A percentile compares a stretch with the other conserved stretches of the same genome.
Conservation (phyloP, 1,140 invertebrate genomes). For the Sycophila sp. region DNA sequence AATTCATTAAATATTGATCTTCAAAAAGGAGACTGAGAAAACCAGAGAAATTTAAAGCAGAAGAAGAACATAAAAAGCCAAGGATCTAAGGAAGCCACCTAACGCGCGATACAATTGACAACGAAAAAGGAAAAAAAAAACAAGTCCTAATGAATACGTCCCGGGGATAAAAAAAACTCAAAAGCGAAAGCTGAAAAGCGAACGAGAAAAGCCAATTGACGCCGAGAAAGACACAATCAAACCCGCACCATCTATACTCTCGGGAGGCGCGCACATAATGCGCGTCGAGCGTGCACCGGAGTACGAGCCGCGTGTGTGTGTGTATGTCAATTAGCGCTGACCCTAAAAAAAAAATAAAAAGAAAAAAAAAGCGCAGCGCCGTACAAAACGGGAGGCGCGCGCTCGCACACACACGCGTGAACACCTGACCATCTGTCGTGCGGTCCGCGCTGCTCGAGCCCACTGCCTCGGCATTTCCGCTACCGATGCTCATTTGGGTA, state of each 20-base stretch:
- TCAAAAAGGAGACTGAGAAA: too few species aligned
- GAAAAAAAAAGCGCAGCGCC: constrained; percentile 42
- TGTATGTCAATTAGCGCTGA: constrained; percentile 41
- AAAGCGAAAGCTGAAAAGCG: too few species aligned
- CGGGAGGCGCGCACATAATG: not conserved
- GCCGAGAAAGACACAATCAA: constrained; percentile 4
- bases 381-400: constrained; percentile 3
- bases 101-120: not conserved
- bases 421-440: constrained; percentile 46
- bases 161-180: not conserved
- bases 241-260: not conserved
- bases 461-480: not conserved
- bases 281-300: too few species aligned
- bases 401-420: not conserved
- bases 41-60: too few species aligned
- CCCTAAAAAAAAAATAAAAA: too few species aligned
- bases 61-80: too few species aligned
- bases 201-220: not conserved
- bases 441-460: not conserved
- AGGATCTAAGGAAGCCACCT: too few species aligned
- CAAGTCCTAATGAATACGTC: not conserved
- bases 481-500: not conserved
- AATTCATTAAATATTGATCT: too few species aligned
- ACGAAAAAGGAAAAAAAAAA: too few species aligned
- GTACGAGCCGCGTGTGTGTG: too few species aligned